Base-by-base conservation (phyloP, 2,888 invertebrate genomes). In the Chloromyia formosa region DNA sequence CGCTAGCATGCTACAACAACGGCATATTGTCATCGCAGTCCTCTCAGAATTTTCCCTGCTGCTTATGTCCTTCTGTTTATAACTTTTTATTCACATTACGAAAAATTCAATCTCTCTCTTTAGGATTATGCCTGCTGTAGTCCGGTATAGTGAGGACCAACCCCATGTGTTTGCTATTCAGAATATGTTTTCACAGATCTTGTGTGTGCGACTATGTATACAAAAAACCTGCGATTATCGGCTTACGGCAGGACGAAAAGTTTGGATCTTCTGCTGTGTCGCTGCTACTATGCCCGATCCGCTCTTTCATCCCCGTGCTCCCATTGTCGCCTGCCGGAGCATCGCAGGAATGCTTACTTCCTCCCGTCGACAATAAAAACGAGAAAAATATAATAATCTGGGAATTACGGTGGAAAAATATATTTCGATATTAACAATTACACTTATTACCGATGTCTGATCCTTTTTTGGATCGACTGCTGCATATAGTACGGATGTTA, bases 11-110 rank as follows among this genome's bases (percentile, higher is more conserved):
- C n/a, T 35, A 35, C 27, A 35, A 35, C 27, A 35, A 35, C 27
- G 27, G 7, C 27, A 35, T 35, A 35, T 35, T 35, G 27, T 35
- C 27, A 35, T 35, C 7, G 27, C 7, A 2, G 27, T 35, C 27
- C 27, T 4, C 27, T 35, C 27, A 35, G 27, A 35, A 35, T 35
- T 35, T 4, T 35, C 3, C 27, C 27, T 49, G 49, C 3, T 49
- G 14, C 49, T 49, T 3, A 49, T 49, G 45, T 66, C 49, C 66
- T 23, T 23, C 16, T 23, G 49, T 45, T 54, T 54, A 69, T 54
- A 54, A 54, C 54, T 54, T 69, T 69, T 69, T 69, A 69, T 69
- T 69, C 54, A 69, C 69, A 69, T 54, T 53, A 20, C 54, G 56
- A 66, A 69, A 54, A 69, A 69, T 69, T 69, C 54, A 69, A 69